Evolutionary conservation across 2,888 invertebrate genomes (phyloP), one percentile per base, ranked within the genome.

Genomic region (Orchesellides sinensis): DNA sequence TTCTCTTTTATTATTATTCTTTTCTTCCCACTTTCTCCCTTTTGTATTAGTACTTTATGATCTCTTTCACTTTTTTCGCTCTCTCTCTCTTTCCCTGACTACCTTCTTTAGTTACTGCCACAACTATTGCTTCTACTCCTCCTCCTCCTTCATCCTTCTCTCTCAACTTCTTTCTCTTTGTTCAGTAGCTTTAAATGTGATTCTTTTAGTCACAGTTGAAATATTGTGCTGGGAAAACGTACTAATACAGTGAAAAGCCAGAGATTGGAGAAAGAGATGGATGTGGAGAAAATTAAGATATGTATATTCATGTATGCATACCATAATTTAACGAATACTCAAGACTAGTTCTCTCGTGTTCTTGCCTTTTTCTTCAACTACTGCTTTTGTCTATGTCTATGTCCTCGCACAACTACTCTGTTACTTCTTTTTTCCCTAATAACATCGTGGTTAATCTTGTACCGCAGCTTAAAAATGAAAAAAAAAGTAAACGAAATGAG

Each of bases 31-130:
- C 56, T 59, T 77, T 68, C 49, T 32, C 54, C 65, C 29, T 59
- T 72, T 63, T 29, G 45, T 68, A 68, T 77, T 77, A 77, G 59
- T 68, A 77, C 77, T 68, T 77, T 75, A 75, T 75, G 65, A 75
- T 75, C 75, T 74, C 63, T 32, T 32, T 73, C 63, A 12, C 54
- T 54, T 3, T 54, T 73, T 47, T 72, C 32, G 21, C 72, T 72
- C 29, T 73, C 29, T 40, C 40, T 25, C 10, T 54, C 17, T 59
- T 59, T 40, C n/a, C 21, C 5, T n/a, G 3, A 19, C 32, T 25
- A 12, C 21, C 5, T 32, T 1, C 3, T 68, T 10, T n/a, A 47
- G 45, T 73, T 23, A 73, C 3, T 19, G 8, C 56, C 59, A n/a
- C 40, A 25, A 32, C 70, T 54, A 21, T 32, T 17, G 23, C 52